phyloP scores from a whole-genome alignment of 2,888 invertebrate genomes.

The Glyphotaelius pellucidus region DNA sequence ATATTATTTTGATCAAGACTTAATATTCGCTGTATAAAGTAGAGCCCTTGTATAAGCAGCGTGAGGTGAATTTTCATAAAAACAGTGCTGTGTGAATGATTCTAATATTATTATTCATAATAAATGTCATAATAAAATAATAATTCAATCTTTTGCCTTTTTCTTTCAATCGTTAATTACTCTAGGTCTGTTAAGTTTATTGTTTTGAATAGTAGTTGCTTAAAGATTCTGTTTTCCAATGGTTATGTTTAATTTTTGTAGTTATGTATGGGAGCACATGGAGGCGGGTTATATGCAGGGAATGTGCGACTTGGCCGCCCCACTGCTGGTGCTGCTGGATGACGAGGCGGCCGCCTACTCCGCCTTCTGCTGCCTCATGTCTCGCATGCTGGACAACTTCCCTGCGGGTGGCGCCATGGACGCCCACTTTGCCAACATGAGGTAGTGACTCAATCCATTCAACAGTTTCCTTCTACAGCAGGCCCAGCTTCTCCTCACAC shows the following conservation, averaged over 20 bases:
- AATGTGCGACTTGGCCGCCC: conserved; percentile 97
- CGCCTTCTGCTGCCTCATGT: conserved; percentile 94
- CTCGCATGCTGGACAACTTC: conserved; percentile 93
- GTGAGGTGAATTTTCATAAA: too few species aligned
- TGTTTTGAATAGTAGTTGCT: conserved; percentile 26
- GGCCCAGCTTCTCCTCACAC: too few species aligned
- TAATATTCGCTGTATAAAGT: too few species aligned
- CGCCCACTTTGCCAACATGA: conserved; percentile 96
- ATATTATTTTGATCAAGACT: too few species aligned
- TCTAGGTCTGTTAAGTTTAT: background rate
- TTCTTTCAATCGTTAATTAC: background rate
- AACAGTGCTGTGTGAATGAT: too few species aligned
- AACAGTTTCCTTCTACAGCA: too few species aligned
- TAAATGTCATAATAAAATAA: too few species aligned
- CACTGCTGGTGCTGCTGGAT: conserved; percentile 92
- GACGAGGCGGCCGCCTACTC: conserved; percentile 95
- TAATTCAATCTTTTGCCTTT: background rate
- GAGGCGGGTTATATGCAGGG: conserved; percentile 98
- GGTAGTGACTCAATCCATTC: conserved; percentile 72
- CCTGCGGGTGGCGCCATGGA: conserved; percentile 97
- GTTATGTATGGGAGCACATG: conserved; percentile 97
- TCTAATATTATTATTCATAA: too few species aligned
- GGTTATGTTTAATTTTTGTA: conserved; percentile 69
- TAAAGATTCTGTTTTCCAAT: too few species aligned
- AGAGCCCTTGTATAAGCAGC: too few species aligned